Evolutionary conservation across 1,140 invertebrate genomes (phyloP), one percentile per base, ranked within the genome.

Genomic region (Dolichoris vasculosae): DNA sequence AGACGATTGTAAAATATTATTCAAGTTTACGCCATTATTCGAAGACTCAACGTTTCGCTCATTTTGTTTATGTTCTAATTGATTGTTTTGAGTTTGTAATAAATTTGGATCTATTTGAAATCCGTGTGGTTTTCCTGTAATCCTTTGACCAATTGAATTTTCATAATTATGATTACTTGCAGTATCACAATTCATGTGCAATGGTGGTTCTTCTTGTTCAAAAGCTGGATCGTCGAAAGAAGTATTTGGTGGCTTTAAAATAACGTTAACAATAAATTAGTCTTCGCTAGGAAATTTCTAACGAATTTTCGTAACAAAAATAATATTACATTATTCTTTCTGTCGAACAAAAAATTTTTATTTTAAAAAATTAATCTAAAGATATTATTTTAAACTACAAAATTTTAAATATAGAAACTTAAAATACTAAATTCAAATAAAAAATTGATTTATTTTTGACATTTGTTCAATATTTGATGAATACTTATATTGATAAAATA

Each of bases 31-130:
- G 7, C 59, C 75, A 11, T 83, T 83, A n/a, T 73, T 32, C 23
- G 78, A 77, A 35, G n/a, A n/a, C 43, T 89, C 78, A 13, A 87
- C 73, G 43, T 90, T 88, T 2, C 87, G 85, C 32, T 88, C 86
- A 32, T 40, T 88, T 73, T 89, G 89, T 35, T 85, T 86, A n/a
- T 46, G 73, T 23, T 69, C 86, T 4, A 55, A 46, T 2, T 71
- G 79, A 17, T 43, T 77, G 8, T 46, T 81, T 11, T 64, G 85
- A 26, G 46, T 67, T 20, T 71, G 40, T 15, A 46, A 23, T 38
- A 63, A 83, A 81, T 86, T 87, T 38, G 84, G 69, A 84, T 86
- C 84, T 73, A 85, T 73, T n/a, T 71, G 71, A 76, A 86, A 86
- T 67, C 79, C 64, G 46, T 86, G 64, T 11, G 85, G 81, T 30